phyloP scores from a whole-genome alignment of 2,888 invertebrate genomes.

The Philereme transversata region DNA sequence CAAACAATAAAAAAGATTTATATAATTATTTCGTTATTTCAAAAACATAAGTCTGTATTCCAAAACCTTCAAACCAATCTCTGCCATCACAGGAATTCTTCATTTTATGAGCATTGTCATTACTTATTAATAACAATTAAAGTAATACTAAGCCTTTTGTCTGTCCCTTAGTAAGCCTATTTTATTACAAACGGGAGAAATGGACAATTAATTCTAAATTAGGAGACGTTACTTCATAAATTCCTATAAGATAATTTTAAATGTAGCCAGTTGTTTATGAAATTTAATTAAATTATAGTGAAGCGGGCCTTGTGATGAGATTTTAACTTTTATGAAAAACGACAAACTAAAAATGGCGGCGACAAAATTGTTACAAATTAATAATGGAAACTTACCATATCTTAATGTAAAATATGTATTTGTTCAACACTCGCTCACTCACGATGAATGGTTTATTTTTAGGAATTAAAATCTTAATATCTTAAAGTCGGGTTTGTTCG shows the following conservation, averaged over 20 bases:
- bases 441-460: too few relatives aligned
- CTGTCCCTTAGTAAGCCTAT: slow-evolving; percentile 37
- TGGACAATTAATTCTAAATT: slow-evolving; percentile 45
- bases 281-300: slow-evolving; percentile 32
- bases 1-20: too few relatives aligned
- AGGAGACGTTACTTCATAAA: slow-evolving; percentile 39
- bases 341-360: neutral
- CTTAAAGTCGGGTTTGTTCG: too few relatives aligned
- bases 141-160: slow-evolving; percentile 41
- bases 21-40: too few relatives aligned
- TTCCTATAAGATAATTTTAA: slow-evolving; percentile 44
- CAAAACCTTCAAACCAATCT: slow-evolving; percentile 1
- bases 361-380: too few relatives aligned
- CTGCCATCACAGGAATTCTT: slow-evolving; percentile 2
- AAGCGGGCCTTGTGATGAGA: slow-evolving; percentile 7
- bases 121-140: slow-evolving; percentile 40
- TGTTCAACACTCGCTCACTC: too few relatives aligned
- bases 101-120: slow-evolving; percentile 18
- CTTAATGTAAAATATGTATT: too few relatives aligned
- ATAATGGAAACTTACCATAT: too few relatives aligned
- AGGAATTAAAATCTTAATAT: too few relatives aligned
- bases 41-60: neutral
- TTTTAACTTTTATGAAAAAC: neutral
- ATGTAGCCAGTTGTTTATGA: slow-evolving; percentile 36
- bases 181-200: slow-evolving; percentile 35